phyloP scores from a whole-genome alignment of 2,797 vertebrate genomes.

The Iguana delicatissima region DNA sequence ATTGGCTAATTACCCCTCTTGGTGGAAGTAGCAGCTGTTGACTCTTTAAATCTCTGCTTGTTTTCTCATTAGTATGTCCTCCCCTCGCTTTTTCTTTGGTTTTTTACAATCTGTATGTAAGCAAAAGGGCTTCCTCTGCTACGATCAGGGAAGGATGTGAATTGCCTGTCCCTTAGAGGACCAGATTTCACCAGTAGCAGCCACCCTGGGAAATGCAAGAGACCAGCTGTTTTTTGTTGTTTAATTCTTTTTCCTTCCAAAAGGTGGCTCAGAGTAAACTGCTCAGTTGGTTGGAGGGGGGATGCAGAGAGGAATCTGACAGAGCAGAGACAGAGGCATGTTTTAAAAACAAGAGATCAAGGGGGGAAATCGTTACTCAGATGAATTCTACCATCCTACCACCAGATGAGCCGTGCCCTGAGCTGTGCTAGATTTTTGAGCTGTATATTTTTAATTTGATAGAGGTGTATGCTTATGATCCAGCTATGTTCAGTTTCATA shows the following conservation, averaged over 20 bases:
- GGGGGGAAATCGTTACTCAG: neutral
- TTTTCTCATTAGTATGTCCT: neutral
- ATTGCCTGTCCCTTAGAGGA: neutral
- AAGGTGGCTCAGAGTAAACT: neutral
- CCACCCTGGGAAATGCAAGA: neutral
- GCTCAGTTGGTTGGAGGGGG: neutral
- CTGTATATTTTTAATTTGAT: neutral
- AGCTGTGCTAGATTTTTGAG: neutral
- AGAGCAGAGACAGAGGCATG: neutral
- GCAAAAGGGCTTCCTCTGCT: neutral
- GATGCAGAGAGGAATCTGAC: neutral
- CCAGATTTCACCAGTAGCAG: neutral
- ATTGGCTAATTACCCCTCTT: neutral
- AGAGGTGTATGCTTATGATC: neutral
- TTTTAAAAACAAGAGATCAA: neutral
- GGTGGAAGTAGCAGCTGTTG: neutral
- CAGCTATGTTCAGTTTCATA: neutral
- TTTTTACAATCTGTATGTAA: neutral
- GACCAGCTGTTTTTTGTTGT: too few relatives aligned
- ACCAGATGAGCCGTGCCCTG: too few relatives aligned
- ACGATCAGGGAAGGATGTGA: neutral
- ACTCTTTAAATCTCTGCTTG: neutral
- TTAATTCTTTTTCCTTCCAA: neutral
- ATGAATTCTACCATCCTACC: neutral
- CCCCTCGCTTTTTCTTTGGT: neutral